These are phyloP conservation scores for Ammodytes marinus DNA, from an alignment of 2,113 vertebrate species.

Conservation along the genomic window DNA sequence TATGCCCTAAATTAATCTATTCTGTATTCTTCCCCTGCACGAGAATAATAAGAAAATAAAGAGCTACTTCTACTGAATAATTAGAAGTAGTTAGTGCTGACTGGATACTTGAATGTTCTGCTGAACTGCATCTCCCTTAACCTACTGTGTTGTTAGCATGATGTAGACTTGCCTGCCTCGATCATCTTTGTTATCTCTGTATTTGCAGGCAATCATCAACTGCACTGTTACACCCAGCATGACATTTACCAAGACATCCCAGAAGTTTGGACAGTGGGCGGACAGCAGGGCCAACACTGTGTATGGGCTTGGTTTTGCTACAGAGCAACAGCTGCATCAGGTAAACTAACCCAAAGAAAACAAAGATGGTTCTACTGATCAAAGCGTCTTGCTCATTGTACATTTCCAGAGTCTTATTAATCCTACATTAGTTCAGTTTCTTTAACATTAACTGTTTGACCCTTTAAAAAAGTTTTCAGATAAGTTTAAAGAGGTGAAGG, in stretches of 20 bases:
- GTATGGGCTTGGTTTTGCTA: constrained; percentile 95
- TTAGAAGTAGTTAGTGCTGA: not conserved
- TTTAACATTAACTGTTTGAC: not conserved
- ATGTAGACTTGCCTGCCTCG: not conserved
- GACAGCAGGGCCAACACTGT: constrained; percentile 97
- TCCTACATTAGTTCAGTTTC: constrained; percentile 13
- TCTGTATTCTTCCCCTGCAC: not conserved
- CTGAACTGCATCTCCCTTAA: not conserved
- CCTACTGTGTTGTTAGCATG: not conserved
- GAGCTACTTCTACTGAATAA: not conserved
- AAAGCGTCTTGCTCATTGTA: not conserved
- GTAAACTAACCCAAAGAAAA: constrained; percentile 70
- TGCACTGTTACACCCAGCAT: constrained; percentile 97
- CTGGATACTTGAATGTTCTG: not conserved
- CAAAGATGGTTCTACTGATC: not conserved
- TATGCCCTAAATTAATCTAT: not conserved
- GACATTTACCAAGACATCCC: constrained; percentile 98
- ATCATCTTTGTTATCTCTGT: constrained; percentile 17
- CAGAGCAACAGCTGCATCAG: constrained; percentile 96
- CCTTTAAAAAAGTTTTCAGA: constrained; percentile 79
- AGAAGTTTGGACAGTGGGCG: constrained; percentile 99
- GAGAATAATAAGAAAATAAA: not conserved
- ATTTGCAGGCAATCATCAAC: constrained; percentile 94
- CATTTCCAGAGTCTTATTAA: not conserved
- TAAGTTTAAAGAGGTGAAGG: constrained; percentile 90